Conservation (phyloP, 2,113 vertebrate species). For the Nothocercus nigrocapillus region DNA sequence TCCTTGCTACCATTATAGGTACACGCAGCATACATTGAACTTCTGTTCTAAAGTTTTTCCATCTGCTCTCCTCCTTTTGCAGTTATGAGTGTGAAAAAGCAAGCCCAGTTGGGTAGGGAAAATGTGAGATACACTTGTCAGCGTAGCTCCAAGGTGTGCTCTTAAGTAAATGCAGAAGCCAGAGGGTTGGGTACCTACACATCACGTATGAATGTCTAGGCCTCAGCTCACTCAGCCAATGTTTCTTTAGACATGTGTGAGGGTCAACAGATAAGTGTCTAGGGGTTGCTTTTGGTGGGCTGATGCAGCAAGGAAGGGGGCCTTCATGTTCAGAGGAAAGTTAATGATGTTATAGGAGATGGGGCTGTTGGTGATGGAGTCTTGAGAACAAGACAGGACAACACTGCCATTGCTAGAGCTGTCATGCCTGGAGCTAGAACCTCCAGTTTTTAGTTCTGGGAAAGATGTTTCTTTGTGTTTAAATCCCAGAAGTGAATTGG, state of each 20-base stretch:
- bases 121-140: background rate
- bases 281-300: background rate
- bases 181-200: background rate
- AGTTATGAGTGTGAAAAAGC: background rate
- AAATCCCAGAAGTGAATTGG: background rate
- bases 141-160: background rate
- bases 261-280: background rate
- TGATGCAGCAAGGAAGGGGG: background rate
- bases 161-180: background rate
- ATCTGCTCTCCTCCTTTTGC: background rate
- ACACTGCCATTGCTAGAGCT: background rate
- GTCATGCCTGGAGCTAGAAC: background rate
- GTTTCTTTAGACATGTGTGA: background rate
- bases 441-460: background rate
- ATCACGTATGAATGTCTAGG: background rate
- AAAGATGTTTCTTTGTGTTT: background rate
- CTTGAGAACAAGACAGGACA: background rate
- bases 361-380: background rate
- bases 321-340: background rate
- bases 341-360: background rate
- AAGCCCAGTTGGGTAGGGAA: background rate
- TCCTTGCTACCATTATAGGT: background rate
- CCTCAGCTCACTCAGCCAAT: background rate
- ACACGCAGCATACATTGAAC: background rate
- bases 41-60: background rate